These are phyloP conservation scores for Osmerus eperlanus DNA, from an alignment of 2,113 vertebrate genomes.

Conservation along the genomic window DNA sequence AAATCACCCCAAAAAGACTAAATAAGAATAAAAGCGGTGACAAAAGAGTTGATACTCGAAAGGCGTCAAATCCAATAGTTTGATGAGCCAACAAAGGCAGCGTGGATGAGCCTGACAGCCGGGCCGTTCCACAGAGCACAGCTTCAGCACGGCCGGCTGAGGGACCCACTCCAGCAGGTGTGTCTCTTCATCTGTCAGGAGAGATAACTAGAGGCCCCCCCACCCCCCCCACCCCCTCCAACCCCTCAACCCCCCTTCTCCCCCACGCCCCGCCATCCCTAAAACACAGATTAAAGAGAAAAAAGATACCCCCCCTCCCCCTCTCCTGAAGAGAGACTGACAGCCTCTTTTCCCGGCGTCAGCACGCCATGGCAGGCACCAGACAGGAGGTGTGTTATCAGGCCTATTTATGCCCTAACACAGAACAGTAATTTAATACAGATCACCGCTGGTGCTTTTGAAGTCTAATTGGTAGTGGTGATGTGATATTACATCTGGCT, in stretches of 20 bases:
- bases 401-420: no score
- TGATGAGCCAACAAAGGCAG: slow-evolving; percentile 45
- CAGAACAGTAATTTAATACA: no score
- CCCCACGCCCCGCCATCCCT: no score
- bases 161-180: slow-evolving; percentile 46
- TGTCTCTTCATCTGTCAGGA: slow-evolving; percentile 35
- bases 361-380: no score
- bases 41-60: background rate
- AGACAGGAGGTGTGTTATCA: no score
- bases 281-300: slow-evolving; percentile 46
- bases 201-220: slow-evolving; percentile 46
- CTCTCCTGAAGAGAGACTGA: no score
- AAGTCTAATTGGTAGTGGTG: no score
- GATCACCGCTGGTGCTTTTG: background rate
- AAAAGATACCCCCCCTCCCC: background rate
- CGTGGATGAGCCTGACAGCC: slow-evolving; percentile 28
- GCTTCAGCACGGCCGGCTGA: slow-evolving; percentile 42
- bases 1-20: slow-evolving; percentile 34
- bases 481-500: slow-evolving; percentile 52
- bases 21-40: slow-evolving; percentile 26
- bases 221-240: background rate
- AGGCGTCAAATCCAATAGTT: slow-evolving; percentile 26
- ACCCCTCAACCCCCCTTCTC: no score
- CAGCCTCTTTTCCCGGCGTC: no score
- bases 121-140: background rate